Evolutionary conservation across 2,113 vertebrate species (phyloP).

Genomic region (Tenrec ecaudatus): DNA sequence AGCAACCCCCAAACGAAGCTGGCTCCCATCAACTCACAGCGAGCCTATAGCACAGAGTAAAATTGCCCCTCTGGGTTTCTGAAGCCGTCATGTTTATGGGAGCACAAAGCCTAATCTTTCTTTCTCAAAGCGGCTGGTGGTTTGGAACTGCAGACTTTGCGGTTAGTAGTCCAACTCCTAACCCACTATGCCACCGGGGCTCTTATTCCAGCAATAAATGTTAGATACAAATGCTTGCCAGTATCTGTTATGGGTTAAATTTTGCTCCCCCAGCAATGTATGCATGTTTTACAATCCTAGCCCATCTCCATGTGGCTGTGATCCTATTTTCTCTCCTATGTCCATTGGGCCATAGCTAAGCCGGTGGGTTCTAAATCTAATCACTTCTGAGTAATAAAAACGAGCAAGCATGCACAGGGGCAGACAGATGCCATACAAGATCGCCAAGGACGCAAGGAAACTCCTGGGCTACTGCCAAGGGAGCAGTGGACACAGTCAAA

Average conservation of each 20-base stretch:
- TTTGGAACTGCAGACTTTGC: no score
- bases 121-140: no score
- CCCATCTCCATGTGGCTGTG: background rate
- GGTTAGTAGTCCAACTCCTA: no score
- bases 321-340: background rate
- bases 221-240: background rate
- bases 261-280: background rate
- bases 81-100: no score
- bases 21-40: no score
- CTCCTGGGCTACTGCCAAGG: background rate
- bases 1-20: no score
- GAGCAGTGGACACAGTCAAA: background rate
- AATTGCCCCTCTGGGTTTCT: no score
- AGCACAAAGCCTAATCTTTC: no score
- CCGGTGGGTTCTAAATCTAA: background rate
- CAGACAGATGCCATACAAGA: background rate
- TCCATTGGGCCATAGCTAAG: background rate
- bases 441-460: background rate
- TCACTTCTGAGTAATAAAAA: background rate
- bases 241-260: background rate
- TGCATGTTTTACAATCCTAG: background rate
- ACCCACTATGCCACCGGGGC: no score
- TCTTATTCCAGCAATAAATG: background rate
- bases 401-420: background rate
- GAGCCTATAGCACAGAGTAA: no score